Evolutionary conservation across 2,888 invertebrate species (phyloP), one percentile per base, ranked within the genome.

Genomic region (Drosophila ezoana): DNA sequence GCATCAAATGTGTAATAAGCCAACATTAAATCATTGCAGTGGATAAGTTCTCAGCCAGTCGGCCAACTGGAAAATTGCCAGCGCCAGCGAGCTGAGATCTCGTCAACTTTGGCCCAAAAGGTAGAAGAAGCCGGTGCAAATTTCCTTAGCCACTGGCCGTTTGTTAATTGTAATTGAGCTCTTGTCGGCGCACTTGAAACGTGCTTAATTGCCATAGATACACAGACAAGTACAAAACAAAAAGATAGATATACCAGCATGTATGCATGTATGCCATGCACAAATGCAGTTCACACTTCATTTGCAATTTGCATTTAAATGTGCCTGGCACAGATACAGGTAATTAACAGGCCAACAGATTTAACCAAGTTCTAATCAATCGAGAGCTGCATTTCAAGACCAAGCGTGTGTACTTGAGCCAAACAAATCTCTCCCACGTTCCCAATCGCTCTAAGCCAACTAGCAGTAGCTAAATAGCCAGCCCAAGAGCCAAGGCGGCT

Each of bases 401-500:
- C 44, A 48, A 23, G 68, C 47, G 41, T 48, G 52, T 63, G 68
- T 57, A 81, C 74, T 78, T 67, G 45, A 63, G 49, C 47, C 45
- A 51, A 40, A 18, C 72, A 77, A 70, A 28, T 28, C 28, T 69
- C 89, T 86, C 85, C 77, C 85, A 86, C 89, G 85, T 89, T 84
- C 85, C 79, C 79, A 87, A 89, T 80, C 20, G 60, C 48, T 11
- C 51, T 43, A 52, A 66, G 62, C 67, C 53, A 65, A 44, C 35
- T 33, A 32, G 59, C 16, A 49, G 48, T n/a, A 23, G 43, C 64
- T 43, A 53, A 65, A 16, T 44, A 18, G 59, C 57, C 44, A 76
- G 47, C 54, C 28, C 47, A 45, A 72, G 58, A 66, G 61, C 75
- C 60, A 66, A 74, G 63, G 52, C 57, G 70, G 66, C 77, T 71